These are phyloP conservation scores for Sphyrna mokarran DNA, from an alignment of 2,113 vertebrate species.

Conservation along the genomic window DNA sequence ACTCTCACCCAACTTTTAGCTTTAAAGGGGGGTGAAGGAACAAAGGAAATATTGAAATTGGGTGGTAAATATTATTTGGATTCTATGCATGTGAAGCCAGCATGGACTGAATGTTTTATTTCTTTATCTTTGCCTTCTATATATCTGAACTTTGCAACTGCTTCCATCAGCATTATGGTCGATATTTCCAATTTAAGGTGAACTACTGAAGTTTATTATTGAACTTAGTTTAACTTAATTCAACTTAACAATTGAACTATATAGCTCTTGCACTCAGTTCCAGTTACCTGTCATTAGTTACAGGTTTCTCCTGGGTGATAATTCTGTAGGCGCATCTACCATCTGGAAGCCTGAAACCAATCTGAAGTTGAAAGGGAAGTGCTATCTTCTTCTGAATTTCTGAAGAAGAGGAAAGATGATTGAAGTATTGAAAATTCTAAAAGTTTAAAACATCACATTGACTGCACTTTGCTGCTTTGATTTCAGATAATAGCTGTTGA, in stretches of 20 bases:
- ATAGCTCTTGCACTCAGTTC: neutral
- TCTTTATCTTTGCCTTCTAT: too few relatives aligned
- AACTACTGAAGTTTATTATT: too few relatives aligned
- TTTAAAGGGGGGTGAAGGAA: neutral
- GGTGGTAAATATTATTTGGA: neutral
- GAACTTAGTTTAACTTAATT: too few relatives aligned
- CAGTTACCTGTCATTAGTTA: neutral
- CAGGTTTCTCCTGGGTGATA: neutral
- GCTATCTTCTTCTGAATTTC: neutral
- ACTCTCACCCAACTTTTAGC: neutral
- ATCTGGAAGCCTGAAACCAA: neutral
- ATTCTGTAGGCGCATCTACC: neutral
- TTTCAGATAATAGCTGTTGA: neutral
- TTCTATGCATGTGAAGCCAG: neutral
- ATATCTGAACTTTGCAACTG: neutral
- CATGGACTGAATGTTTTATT: neutral
- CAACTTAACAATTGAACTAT: too few relatives aligned
- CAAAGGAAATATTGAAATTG: too few relatives aligned
- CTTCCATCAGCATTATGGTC: neutral
- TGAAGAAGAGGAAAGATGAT: neutral
- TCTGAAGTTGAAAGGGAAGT: constrained; percentile 7
- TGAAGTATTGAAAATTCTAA: neutral
- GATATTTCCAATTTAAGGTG: neutral
- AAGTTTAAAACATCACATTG: too few relatives aligned
- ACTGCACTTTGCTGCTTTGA: neutral